Conservation (phyloP, 2,888 invertebrate genomes). For the Melikaiella ostensackeni region DNA sequence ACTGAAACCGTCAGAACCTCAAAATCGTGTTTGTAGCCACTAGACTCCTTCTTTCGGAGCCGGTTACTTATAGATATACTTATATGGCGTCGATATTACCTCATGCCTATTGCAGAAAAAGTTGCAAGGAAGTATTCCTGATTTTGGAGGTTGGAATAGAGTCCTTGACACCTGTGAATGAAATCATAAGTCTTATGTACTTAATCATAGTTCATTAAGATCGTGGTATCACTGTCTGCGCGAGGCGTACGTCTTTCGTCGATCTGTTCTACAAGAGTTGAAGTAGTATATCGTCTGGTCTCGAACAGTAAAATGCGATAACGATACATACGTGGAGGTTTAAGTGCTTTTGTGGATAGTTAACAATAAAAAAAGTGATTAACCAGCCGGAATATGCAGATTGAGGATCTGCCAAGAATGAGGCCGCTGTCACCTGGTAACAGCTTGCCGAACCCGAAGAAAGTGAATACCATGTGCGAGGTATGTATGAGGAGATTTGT, state of each 20-base stretch:
- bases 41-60: too few relatives aligned
- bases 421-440: slow-evolving; percentile 79
- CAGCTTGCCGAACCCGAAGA: slow-evolving; percentile 49
- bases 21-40: too few relatives aligned
- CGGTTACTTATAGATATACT: too few relatives aligned
- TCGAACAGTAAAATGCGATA: slow-evolving; percentile 23
- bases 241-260: not conserved
- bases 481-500: slow-evolving; percentile 53
- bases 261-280: not conserved
- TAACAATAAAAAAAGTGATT: not conserved
- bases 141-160: not conserved
- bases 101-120: not conserved
- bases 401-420: slow-evolving; percentile 79
- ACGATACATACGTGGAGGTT: slow-evolving; percentile 4
- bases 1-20: too few relatives aligned
- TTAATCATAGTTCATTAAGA: slow-evolving; percentile 22
- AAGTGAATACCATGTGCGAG: slow-evolving; percentile 55
- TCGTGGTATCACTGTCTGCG: slow-evolving; percentile 23
- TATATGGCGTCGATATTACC: too few relatives aligned
- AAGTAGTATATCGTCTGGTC: slow-evolving; percentile 20
- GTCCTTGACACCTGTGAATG: not conserved
- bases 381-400: slow-evolving; percentile 59
- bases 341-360: not conserved
- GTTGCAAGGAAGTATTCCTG: not conserved
- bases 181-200: not conserved